Conservation (phyloP, 2,797 vertebrate genomes). For the Syndactyla subalaris region DNA sequence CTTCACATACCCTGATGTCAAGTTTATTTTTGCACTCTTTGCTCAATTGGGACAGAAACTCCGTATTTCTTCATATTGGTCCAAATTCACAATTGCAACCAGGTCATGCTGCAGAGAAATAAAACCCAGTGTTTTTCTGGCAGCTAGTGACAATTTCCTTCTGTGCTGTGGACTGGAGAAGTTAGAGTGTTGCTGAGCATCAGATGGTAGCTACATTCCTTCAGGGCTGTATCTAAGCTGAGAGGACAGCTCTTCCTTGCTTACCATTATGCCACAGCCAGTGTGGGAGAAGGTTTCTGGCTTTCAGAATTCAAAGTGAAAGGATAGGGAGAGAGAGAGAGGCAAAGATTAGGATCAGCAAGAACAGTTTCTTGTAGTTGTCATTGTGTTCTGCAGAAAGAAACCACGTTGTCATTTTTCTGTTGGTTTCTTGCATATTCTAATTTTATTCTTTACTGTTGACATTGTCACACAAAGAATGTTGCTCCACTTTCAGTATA, state of each 20-base stretch:
- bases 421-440: background rate
- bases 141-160: background rate
- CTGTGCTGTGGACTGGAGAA: background rate
- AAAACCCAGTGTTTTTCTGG: background rate
- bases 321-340: background rate
- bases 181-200: background rate
- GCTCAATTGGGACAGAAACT: background rate
- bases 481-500: background rate
- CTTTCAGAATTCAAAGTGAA: background rate
- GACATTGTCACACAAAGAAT: background rate
- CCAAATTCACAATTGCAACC: background rate
- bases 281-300: background rate
- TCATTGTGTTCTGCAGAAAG: background rate
- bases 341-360: background rate
- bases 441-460: background rate
- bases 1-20: background rate
- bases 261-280: background rate
- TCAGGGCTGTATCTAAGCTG: background rate
- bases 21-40: background rate
- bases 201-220: background rate
- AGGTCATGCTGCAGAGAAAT: background rate
- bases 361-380: background rate
- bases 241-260: background rate
- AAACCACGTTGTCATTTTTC: background rate
- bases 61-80: background rate